Base-by-base conservation (phyloP, 2,888 invertebrate genomes). In the Hyppa rectilinea region DNA sequence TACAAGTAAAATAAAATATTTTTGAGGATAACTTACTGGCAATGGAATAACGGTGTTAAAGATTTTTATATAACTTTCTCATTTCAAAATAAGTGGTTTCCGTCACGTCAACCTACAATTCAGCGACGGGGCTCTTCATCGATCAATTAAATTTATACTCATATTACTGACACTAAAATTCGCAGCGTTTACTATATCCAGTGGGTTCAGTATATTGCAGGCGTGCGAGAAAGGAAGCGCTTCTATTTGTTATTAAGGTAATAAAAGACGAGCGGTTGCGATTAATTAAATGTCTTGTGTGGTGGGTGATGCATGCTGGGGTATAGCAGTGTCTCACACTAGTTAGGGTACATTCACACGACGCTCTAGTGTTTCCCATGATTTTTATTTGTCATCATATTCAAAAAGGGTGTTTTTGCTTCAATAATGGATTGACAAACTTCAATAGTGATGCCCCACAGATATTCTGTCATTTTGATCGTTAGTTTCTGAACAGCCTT, bases 271-370 rank as follows among this genome's bases (percentile, higher is more conserved):
- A 61, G 50, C 36, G 38, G 40, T 58, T 58, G 66, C 59, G 53
- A 74, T 80, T 80, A 77, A 77, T 74, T 80, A 53, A 74, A 80
- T 62, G 52, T 45, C 49, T 60, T 60, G 49, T 61, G 43, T 20
- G 20, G 29, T 12, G 36, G 40, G 23, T 29, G 73, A 40, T 31
- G 38, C 34, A 17, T 34, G 20, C 72, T 6, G 20, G 1, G 40
- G n/a, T 34, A 5, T 14, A n/a, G 29, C 36, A 26, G 29, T 26
- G 36, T 43, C 49, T 23, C 72, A 38, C 38, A 17, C 56, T n/a
- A 36, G 29, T 45, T 40, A 67, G 36, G 43, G 26, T 40, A 29
- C 36, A 43, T 20, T 14, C 23, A 69, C 45, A 31, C 14, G 14
- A 31, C 14, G 4, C 17, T n/a, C 34, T 20, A 26, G 34, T 10